Conservation (phyloP, 1,140 invertebrate genomes). For the Varroa destructor region DNA sequence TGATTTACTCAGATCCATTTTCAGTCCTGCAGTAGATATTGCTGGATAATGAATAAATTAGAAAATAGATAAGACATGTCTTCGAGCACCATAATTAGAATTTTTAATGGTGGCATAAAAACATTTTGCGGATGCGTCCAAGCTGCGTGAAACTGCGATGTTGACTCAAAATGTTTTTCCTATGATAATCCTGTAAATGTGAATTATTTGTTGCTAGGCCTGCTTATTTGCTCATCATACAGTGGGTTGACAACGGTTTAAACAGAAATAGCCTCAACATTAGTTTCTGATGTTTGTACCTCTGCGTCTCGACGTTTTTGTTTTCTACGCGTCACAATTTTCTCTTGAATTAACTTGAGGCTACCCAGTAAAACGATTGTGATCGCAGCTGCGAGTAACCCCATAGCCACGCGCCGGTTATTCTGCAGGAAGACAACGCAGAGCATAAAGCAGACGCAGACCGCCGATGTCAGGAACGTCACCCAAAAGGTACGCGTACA, state of each 20-base stretch:
- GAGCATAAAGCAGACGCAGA: constrained; percentile 23
- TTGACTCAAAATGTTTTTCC: too few species aligned
- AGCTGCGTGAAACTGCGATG: too few species aligned
- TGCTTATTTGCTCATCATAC: too few species aligned
- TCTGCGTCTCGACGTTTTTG: neutral
- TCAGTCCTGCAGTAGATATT: too few species aligned
- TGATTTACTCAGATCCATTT: too few species aligned
- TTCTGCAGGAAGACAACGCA: constrained; percentile 25
- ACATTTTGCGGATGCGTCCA: too few species aligned
- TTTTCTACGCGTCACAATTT: neutral
- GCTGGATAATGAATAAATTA: too few species aligned
- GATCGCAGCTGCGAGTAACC: constrained; percentile 7
- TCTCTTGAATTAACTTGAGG: constrained; percentile 25
- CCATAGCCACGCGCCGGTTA: constrained; percentile 19
- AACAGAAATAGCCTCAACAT: neutral
- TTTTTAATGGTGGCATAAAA: too few species aligned
- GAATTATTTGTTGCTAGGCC: too few species aligned
- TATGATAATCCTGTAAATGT: too few species aligned
- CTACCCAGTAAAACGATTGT: neutral
- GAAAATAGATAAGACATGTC: too few species aligned
- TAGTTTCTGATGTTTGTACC: neutral
- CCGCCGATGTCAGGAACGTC: constrained; percentile 18
- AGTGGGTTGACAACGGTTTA: neutral
- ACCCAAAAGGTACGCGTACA: constrained; percentile 23
- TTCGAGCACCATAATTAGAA: too few species aligned